Evolutionary conservation across 1,140 invertebrate species (phyloP).

Genomic region (Drosophila takahashii): DNA sequence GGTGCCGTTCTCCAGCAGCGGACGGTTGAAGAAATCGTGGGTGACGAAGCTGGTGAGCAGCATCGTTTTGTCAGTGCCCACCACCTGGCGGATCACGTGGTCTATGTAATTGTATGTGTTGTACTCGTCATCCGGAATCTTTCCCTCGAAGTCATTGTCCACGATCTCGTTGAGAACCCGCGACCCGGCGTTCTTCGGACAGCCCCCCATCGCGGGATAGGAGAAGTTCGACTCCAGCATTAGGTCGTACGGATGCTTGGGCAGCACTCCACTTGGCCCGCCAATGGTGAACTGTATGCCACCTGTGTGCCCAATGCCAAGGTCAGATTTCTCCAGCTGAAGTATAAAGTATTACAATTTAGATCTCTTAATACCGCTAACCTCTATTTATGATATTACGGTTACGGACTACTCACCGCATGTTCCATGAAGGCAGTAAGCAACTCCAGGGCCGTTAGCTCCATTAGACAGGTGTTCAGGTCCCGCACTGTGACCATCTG

Average conservation of each 20-base stretch:
- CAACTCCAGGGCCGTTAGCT: constrained; percentile 68
- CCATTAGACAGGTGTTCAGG: constrained; percentile 76
- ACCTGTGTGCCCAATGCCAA: constrained; percentile 79
- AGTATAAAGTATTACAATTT: no score
- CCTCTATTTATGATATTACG: not conserved
- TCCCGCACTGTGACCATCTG: constrained; percentile 75
- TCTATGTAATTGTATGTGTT: constrained; percentile 74
- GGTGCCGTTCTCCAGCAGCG: constrained; percentile 78
- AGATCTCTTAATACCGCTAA: no score
- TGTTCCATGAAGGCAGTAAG: constrained; percentile 80
- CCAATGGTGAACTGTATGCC: constrained; percentile 83
- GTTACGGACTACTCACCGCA: constrained; percentile 56
- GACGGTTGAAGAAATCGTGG: constrained; percentile 79
- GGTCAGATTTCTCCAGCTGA: constrained; percentile 77
- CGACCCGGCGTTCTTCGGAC: constrained; percentile 77
- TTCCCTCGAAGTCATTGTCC: constrained; percentile 78
- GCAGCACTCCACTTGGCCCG: constrained; percentile 76
- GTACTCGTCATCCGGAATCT: constrained; percentile 80
- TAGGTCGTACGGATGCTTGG: constrained; percentile 78
- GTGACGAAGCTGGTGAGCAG: constrained; percentile 79
- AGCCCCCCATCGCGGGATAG: constrained; percentile 79
- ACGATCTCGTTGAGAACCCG: constrained; percentile 79
- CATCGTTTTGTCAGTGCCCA: constrained; percentile 81
- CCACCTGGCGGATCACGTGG: constrained; percentile 73
- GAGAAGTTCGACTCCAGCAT: constrained; percentile 79